phyloP scores from a whole-genome alignment of 2,797 vertebrate genomes.

The Bufotes viridis region DNA sequence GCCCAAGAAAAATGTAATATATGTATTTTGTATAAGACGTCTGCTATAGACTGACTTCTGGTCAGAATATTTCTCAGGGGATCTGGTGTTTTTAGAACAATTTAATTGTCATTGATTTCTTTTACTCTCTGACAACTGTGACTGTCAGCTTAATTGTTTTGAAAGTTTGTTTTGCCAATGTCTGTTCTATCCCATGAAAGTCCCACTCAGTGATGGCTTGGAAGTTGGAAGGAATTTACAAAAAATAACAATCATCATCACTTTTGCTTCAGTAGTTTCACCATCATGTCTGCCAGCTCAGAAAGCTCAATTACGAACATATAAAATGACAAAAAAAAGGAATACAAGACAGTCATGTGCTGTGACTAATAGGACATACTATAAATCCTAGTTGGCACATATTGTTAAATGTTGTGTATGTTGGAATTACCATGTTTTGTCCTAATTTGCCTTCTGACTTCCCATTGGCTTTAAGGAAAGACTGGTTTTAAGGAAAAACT shows the following conservation, averaged over 20 bases:
- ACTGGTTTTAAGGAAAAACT: background rate
- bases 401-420: background rate
- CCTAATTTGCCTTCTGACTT: constrained; percentile 23
- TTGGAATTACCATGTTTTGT: background rate
- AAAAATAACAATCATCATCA: background rate
- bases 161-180: constrained; percentile 64
- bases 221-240: constrained; percentile 14
- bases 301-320: constrained; percentile 4
- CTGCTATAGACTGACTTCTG: constrained; percentile 71
- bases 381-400: constrained; percentile 2
- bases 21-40: constrained; percentile 65
- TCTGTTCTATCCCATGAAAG: constrained; percentile 60
- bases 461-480: background rate
- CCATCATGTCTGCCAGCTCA: background rate
- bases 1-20: constrained; percentile 65
- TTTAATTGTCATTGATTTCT: constrained; percentile 79
- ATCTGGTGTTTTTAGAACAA: constrained; percentile 71
- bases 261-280: constrained; percentile 10
- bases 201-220: constrained; percentile 43
- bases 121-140: constrained; percentile 69
- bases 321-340: constrained; percentile 3
- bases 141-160: constrained; percentile 67
- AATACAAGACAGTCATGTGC: background rate
- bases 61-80: constrained; percentile 73
- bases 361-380: constrained; percentile 20